Percentiles rank a stretch among this genome's conserved stretches.
Conservation (phyloP, 2,113 vertebrate species). For the Mormoops blainvillei region DNA sequence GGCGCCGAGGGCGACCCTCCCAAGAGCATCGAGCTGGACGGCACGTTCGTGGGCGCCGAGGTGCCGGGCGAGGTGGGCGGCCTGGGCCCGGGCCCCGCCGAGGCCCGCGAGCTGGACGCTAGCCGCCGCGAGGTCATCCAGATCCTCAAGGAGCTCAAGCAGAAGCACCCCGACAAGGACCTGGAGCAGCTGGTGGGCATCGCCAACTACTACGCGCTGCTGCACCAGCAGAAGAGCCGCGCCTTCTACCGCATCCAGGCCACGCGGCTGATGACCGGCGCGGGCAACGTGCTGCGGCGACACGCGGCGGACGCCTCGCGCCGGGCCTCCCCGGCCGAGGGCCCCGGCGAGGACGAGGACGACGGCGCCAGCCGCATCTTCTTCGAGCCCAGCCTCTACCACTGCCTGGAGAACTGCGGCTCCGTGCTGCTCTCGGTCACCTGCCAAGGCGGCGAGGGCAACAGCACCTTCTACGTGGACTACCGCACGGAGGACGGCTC, state of each 20-base stretch:
- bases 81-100: constrained; percentile 71
- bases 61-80: constrained; percentile 53
- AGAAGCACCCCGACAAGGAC: constrained; percentile 95
- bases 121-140: constrained; percentile 95
- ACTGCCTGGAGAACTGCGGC: constrained; percentile 98
- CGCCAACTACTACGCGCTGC: constrained; percentile 94
- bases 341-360: constrained; percentile 63
- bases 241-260: constrained; percentile 97
- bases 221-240: constrained; percentile 97
- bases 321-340: background rate
- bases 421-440: constrained; percentile 84
- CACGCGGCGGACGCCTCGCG: constrained; percentile 89
- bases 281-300: constrained; percentile 92
- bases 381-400: constrained; percentile 90
- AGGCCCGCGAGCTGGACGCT: constrained; percentile 91
- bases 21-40: constrained; percentile 86
- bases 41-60: constrained; percentile 81
- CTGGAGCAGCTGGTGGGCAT: constrained; percentile 93
- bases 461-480: constrained; percentile 96
- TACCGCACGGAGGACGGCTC: constrained; percentile 96
- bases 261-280: constrained; percentile 94
- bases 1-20: constrained; percentile 92
- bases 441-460: constrained; percentile 86
- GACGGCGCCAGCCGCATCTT: constrained; percentile 88
- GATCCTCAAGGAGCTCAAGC: constrained; percentile 95